phyloP scores from a whole-genome alignment of 92 coral and sea anemone genomes.

The Palythoa heliodiscus region DNA sequence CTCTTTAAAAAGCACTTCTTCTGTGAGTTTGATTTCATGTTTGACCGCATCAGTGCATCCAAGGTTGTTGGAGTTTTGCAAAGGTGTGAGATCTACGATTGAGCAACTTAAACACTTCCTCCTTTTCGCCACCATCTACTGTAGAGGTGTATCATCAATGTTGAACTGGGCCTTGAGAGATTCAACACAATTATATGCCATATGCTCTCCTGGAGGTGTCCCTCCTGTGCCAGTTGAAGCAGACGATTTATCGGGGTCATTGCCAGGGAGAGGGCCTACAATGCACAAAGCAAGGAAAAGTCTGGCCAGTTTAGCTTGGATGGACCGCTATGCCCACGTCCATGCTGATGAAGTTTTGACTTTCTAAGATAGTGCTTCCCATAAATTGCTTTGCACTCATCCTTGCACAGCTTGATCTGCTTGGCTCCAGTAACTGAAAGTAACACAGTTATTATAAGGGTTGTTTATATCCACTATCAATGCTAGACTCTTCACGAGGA shows the following conservation, averaged over 20 bases:
- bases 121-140: not conserved
- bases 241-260: not conserved
- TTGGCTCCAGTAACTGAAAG: conserved; percentile 26
- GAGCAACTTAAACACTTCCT: conserved; percentile 27
- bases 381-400: not conserved
- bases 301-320: not conserved
- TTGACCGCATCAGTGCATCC: conserved; percentile 37
- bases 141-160: not conserved
- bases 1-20: conserved; percentile 3
- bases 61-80: conserved; percentile 1
- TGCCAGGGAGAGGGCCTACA: not conserved
- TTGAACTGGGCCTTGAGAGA: not conserved
- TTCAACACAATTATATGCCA: not conserved
- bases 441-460: conserved; percentile 38
- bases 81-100: conserved; percentile 40
- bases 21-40: conserved; percentile 32
- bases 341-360: conserved; percentile 41
- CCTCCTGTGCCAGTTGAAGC: not conserved
- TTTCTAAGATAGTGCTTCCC: conserved; percentile 25
- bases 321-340: conserved; percentile 49
- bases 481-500: conserved; percentile 37
- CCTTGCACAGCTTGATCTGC: not conserved
- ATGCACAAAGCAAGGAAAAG: conserved; percentile 12
- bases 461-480: conserved; percentile 10
- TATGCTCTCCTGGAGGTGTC: too few relatives aligned